These are phyloP conservation scores for Sthenelais limicola DNA, from an alignment of 2,888 invertebrate species.

Conservation along the genomic window DNA sequence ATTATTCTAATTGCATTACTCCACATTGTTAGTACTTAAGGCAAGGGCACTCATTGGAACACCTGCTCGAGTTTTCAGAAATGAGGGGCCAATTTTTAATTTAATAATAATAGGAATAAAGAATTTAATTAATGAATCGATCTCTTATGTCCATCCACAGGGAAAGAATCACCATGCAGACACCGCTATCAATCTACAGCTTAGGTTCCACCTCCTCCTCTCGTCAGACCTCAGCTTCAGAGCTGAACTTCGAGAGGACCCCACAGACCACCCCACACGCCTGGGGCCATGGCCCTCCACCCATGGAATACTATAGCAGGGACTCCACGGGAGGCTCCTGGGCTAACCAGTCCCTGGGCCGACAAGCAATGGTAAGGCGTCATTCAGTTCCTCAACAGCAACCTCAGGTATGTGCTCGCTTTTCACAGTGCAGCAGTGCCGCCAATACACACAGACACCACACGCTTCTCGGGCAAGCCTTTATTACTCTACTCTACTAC, in stretches of 20 bases:
- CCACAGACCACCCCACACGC: constrained; percentile 25
- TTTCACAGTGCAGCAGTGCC: neutral
- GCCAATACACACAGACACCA: constrained; percentile 19
- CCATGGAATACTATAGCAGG: constrained; percentile 8
- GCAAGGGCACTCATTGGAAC: too few relatives aligned
- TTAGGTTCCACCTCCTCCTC: constrained; percentile 37
- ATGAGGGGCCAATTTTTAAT: neutral
- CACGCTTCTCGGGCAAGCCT: too few relatives aligned
- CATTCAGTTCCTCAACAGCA: constrained; percentile 15
- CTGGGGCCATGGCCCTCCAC: constrained; percentile 15
- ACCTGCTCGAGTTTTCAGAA: neutral
- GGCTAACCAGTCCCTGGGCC: neutral
- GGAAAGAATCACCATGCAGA: constrained; percentile 37
- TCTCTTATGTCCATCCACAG: constrained; percentile 12
- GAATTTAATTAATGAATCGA: neutral
- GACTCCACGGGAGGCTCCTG: constrained; percentile 36
- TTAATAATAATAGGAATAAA: neutral
- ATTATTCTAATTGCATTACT: too few relatives aligned
- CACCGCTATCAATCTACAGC: constrained; percentile 46
- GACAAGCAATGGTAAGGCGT: constrained; percentile 15
- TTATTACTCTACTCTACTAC: too few relatives aligned
- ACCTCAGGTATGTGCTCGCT: neutral
- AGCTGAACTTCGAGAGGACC: constrained; percentile 14
- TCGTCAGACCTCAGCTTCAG: constrained; percentile 12
- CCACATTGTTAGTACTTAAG: too few relatives aligned